Percentiles rank a stretch among this genome's conserved stretches.
Conservation (phyloP, 2,888 invertebrate species). For the Noctuana brunneofusca region DNA sequence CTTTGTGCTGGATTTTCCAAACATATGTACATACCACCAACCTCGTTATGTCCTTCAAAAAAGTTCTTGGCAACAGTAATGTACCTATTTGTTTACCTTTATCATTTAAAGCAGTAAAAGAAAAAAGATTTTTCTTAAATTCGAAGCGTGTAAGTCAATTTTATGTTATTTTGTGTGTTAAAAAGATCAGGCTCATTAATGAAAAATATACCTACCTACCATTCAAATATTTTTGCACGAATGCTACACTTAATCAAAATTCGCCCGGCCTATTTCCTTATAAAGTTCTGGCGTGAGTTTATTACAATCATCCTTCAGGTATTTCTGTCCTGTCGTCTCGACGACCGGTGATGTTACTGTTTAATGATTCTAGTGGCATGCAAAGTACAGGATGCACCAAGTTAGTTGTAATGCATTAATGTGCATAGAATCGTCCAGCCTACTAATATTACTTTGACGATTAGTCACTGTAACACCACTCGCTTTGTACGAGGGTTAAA, state of each 20-base stretch:
- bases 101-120: too few species aligned
- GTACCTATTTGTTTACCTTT: too few species aligned
- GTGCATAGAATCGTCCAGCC: conserved; percentile 28
- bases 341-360: conserved; percentile 7
- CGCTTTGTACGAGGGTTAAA: too few species aligned
- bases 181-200: too few species aligned
- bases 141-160: too few species aligned
- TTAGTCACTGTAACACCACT: conserved; percentile 35
- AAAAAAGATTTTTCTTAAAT: too few species aligned
- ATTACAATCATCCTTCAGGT: conserved; percentile 8
- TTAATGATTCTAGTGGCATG: conserved; percentile 31
- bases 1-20: too few species aligned
- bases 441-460: conserved; percentile 27
- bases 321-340: conserved; percentile 1
- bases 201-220: too few species aligned
- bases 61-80: too few species aligned
- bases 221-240: neutral
- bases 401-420: conserved; percentile 31
- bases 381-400: conserved; percentile 29
- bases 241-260: neutral
- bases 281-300: neutral
- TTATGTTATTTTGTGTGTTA: too few species aligned
- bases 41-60: too few species aligned
- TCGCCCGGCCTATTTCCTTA: neutral
- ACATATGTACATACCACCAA: too few species aligned